Percentiles rank a stretch among this genome's conserved stretches.
phyloP scores from a whole-genome alignment of 2,888 invertebrate species.

The Drosophila koepferae region DNA sequence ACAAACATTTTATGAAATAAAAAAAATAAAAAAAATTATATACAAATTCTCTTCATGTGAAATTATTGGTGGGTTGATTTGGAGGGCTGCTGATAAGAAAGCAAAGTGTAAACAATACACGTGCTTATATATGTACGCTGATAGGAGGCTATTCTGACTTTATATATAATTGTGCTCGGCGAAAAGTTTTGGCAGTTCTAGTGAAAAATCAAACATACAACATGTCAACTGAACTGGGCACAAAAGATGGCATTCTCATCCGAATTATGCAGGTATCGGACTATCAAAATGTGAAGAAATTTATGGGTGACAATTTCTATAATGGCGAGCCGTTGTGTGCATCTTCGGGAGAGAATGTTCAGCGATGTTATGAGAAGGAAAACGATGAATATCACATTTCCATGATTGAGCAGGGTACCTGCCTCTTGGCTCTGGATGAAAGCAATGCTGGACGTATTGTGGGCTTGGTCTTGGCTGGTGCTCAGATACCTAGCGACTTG shows the following conservation, averaged over 20 bases:
- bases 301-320: slow-evolving; percentile 47
- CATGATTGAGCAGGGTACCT: slow-evolving; percentile 52
- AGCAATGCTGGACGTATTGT: slow-evolving; percentile 37
- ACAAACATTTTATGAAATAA: neutral
- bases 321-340: slow-evolving; percentile 46
- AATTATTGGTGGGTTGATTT: neutral
- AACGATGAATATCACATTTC: slow-evolving; percentile 49
- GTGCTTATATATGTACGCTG: neutral
- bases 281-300: slow-evolving; percentile 35
- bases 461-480: slow-evolving; percentile 50
- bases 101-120: slow-evolving; percentile 2
- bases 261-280: slow-evolving; percentile 46
- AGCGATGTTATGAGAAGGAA: slow-evolving; percentile 33
- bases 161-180: slow-evolving; percentile 7
- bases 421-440: slow-evolving; percentile 47
- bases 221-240: slow-evolving; percentile 36
- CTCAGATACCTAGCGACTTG: slow-evolving; percentile 31
- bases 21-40: too few species aligned
- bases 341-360: slow-evolving; percentile 39
- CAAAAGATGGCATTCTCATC: slow-evolving; percentile 45
- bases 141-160: neutral
- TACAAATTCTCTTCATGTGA: too few species aligned
- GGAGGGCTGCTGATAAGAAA: neutral
- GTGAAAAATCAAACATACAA: neutral
- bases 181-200: too few species aligned